These are phyloP conservation scores for Neria commutata DNA, from an alignment of 2,888 invertebrate species.

Conservation along the genomic window DNA sequence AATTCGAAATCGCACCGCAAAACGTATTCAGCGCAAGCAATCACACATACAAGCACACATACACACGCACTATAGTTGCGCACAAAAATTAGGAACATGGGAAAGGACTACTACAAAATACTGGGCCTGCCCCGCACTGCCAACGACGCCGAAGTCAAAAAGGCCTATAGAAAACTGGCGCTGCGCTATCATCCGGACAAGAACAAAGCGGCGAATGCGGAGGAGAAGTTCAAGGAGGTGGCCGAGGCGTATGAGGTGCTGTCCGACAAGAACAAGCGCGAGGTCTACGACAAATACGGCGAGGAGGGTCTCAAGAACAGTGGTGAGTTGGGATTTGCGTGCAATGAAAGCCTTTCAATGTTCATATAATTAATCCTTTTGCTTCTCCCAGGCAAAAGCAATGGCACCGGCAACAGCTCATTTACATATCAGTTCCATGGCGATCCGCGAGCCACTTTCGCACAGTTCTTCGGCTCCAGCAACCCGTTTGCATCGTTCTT, in stretches of 20 bases:
- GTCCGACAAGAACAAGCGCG: conserved; percentile 93
- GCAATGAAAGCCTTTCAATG: neutral
- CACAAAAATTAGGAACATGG: conserved; percentile 69
- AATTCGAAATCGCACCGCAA: conserved; percentile 13
- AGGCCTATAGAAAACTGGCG: conserved; percentile 95
- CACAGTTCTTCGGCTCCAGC: conserved; percentile 95
- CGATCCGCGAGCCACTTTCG: conserved; percentile 95
- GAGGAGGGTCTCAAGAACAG: conserved; percentile 92
- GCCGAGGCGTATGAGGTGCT: conserved; percentile 98
- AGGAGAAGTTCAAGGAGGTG: conserved; percentile 94
- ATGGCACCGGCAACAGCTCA: conserved; percentile 67
- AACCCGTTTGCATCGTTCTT: conserved; percentile 94
- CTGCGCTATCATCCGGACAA: conserved; percentile 99
- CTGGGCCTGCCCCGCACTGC: conserved; percentile 87
- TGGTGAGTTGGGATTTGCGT: conserved; percentile 39
- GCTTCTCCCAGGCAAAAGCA: conserved; percentile 65
- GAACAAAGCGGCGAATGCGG: conserved; percentile 93
- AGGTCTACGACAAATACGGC: conserved; percentile 91
- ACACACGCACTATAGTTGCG: conserved; percentile 5
- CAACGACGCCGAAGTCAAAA: conserved; percentile 95
- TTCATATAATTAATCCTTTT: neutral
- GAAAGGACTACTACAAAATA: conserved; percentile 97
- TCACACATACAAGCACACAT: conserved; percentile 2
- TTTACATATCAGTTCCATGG: conserved; percentile 92
- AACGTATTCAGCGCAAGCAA: neutral